These are phyloP conservation scores for Lophotis ruficrista DNA, from an alignment of 2,113 vertebrate species.

Conservation along the genomic window DNA sequence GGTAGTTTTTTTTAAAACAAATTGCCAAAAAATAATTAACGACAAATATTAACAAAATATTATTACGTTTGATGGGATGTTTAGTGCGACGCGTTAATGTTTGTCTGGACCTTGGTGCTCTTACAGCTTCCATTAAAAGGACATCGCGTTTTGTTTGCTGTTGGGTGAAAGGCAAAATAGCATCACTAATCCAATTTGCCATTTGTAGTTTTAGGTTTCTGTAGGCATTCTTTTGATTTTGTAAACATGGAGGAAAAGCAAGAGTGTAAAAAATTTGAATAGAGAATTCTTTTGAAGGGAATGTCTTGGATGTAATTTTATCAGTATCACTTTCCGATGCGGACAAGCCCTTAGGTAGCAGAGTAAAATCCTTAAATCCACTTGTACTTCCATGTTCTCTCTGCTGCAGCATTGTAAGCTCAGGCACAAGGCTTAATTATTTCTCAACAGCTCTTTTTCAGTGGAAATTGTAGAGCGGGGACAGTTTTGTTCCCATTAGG, in stretches of 20 bases:
- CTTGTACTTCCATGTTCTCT: background rate
- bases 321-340: background rate
- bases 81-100: background rate
- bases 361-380: background rate
- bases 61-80: background rate
- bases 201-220: background rate
- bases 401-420: background rate
- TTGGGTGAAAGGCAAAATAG: background rate
- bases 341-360: background rate
- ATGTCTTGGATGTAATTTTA: background rate
- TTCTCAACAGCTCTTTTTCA: background rate
- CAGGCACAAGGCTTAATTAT: fast-evolving
- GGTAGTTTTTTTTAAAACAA: background rate
- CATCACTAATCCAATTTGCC: background rate
- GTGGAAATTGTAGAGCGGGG: background rate
- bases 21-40: background rate
- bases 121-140: background rate
- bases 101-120: background rate
- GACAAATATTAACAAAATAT: background rate
- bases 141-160: background rate
- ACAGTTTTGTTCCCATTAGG: background rate
- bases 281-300: background rate
- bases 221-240: background rate
- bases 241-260: fast-evolving
- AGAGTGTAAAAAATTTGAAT: background rate